These are phyloP conservation scores for Xenus cinereus DNA, from an alignment of 2,113 vertebrate species.

Conservation along the genomic window DNA sequence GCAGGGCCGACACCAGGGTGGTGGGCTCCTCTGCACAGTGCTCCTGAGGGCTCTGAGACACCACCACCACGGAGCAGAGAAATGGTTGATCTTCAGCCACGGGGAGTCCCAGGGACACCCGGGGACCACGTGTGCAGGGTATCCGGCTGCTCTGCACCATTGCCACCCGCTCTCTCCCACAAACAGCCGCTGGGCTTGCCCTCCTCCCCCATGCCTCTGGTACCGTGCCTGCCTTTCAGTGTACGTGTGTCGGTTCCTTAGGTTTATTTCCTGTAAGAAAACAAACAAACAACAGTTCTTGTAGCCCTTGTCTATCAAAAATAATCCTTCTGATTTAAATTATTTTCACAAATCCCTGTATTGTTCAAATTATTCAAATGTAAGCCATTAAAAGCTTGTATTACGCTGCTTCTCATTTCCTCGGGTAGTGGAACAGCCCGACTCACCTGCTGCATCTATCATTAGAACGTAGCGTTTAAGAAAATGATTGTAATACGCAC, in stretches of 20 bases:
- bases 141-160: fast-evolving
- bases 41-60: background rate
- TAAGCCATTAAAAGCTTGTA: background rate
- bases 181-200: background rate
- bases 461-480: background rate
- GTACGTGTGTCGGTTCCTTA: background rate
- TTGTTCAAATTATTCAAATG: background rate
- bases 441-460: background rate
- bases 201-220: background rate
- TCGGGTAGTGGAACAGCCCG: background rate
- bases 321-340: background rate
- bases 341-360: background rate
- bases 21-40: fast-evolving
- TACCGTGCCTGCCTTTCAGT: background rate
- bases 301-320: background rate
- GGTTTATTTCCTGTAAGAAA: background rate
- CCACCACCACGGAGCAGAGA: fast-evolving
- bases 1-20: background rate
- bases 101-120: background rate
- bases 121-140: background rate
- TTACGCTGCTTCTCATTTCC: background rate
- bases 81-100: background rate
- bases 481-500: background rate
- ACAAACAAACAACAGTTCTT: background rate
- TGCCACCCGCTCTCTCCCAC: background rate